phyloP scores from a whole-genome alignment of 2,113 vertebrate genomes.

The Calypte anna region DNA sequence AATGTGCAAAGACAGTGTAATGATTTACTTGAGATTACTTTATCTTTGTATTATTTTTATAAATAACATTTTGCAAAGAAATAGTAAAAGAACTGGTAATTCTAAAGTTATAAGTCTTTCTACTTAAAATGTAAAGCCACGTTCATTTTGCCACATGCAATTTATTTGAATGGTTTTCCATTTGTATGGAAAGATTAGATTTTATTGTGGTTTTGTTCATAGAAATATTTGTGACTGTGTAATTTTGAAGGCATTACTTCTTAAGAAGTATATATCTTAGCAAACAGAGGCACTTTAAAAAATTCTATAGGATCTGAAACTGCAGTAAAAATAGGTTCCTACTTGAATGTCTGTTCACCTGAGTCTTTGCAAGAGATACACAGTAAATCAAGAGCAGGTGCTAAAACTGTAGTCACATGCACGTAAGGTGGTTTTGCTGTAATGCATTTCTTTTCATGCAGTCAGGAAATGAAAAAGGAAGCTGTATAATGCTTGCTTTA shows the following conservation, averaged over 20 bases:
- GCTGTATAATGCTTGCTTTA: neutral
- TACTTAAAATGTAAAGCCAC: neutral
- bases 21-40: neutral
- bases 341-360: neutral
- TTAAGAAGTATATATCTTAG: neutral
- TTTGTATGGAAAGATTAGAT: neutral
- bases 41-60: neutral
- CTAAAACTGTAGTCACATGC: neutral
- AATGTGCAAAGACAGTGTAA: neutral
- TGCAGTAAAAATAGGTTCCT: neutral
- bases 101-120: neutral
- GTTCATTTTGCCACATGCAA: neutral
- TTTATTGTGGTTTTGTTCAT: neutral
- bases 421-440: neutral
- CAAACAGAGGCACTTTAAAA: neutral
- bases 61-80: neutral
- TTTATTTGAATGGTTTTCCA: neutral
- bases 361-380: neutral
- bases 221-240: neutral
- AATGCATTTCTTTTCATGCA: neutral
- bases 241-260: neutral
- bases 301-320: neutral
- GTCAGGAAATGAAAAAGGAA: constrained; percentile 10
- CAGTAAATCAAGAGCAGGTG: neutral
- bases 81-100: neutral